phyloP scores from a whole-genome alignment of 2,113 vertebrate genomes.

The Psammodynastes pulverulentus region DNA sequence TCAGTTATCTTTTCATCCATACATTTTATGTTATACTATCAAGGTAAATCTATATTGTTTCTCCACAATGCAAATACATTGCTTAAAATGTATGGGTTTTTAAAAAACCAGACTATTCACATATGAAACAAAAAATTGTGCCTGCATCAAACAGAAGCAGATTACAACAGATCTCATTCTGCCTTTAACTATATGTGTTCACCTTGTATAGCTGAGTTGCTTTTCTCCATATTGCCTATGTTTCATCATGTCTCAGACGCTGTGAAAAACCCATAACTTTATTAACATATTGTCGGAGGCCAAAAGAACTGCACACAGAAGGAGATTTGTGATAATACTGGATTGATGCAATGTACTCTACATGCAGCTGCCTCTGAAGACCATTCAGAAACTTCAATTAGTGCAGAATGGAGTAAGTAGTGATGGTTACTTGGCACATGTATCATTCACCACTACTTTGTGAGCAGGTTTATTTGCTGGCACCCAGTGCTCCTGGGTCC shows the following conservation, averaged over 20 bases:
- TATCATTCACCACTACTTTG: background rate
- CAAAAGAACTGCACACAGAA: background rate
- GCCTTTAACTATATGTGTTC: no score
- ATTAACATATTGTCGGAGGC: background rate
- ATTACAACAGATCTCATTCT: background rate
- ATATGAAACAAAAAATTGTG: background rate
- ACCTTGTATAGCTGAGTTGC: background rate
- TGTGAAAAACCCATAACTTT: background rate
- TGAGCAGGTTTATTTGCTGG: background rate
- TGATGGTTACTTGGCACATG: background rate
- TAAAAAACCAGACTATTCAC: background rate
- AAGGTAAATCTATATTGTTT: background rate
- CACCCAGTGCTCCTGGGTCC: background rate
- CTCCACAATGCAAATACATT: background rate
- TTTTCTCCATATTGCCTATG: background rate
- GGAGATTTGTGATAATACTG: background rate
- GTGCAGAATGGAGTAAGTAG: background rate
- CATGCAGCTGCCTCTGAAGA: background rate
- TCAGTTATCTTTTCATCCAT: background rate
- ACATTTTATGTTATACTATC: background rate
- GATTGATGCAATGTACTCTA: background rate
- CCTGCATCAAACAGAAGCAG: background rate
- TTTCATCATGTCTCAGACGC: background rate
- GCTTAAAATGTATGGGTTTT: background rate
- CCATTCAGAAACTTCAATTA: background rate